Evolutionary conservation across 1,140 invertebrate species (phyloP).

Genomic region (Archegozetes longisetosus): DNA sequence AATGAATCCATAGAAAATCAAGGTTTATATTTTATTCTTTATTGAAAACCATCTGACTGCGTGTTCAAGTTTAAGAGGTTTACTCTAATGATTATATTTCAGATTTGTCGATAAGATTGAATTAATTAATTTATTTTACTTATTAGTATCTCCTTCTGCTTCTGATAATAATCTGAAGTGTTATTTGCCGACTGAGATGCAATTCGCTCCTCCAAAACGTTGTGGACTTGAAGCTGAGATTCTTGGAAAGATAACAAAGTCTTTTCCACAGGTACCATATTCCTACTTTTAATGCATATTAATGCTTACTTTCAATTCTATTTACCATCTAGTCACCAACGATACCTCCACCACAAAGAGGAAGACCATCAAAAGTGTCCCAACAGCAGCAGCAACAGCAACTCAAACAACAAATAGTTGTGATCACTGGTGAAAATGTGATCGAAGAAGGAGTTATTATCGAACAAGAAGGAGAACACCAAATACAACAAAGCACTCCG

Average conservation of each 20-base stretch:
- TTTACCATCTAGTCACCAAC: not conserved
- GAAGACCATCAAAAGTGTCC: not conserved
- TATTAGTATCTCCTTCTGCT: slow-evolving; percentile 14
- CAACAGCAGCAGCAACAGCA: not conserved
- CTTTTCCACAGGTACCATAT: slow-evolving; percentile 9
- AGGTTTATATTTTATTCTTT: not conserved
- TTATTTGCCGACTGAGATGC: slow-evolving; percentile 28
- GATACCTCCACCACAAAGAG: not conserved
- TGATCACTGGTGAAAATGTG: slow-evolving; percentile 1
- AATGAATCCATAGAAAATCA: too few species aligned
- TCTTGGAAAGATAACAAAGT: slow-evolving; percentile 17
- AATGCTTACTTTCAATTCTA: not conserved
- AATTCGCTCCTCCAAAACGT: slow-evolving; percentile 25
- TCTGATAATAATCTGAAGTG: slow-evolving; percentile 24
- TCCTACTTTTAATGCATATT: not conserved
- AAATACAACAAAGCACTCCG: not conserved
- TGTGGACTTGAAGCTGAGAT: slow-evolving; percentile 19
- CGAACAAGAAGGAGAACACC: slow-evolving; percentile 1
- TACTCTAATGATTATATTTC: too few species aligned
- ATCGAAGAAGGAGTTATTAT: slow-evolving; percentile 7
- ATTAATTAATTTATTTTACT: slow-evolving; percentile 13
- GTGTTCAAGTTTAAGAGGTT: too few species aligned
- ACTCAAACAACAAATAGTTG: not conserved
- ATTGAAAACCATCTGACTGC: too few species aligned
- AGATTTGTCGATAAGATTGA: too few species aligned